Percentiles rank a stretch among this genome's conserved stretches.
phyloP scores from a whole-genome alignment of 2,113 vertebrate species.

The Salvelinus sp. region DNA sequence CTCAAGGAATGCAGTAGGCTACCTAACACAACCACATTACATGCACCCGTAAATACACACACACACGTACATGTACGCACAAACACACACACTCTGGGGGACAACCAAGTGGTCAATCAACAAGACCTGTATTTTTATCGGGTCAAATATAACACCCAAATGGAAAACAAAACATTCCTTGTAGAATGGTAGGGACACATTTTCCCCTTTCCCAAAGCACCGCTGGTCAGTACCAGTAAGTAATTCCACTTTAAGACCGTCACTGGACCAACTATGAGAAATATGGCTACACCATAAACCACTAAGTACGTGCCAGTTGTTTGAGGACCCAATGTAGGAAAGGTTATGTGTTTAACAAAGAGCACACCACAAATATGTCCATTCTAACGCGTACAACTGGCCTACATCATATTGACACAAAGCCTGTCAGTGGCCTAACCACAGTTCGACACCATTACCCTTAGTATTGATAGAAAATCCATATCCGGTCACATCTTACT shows the following conservation, averaged over 20 bases:
- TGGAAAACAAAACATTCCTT: not conserved
- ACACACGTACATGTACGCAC: constrained; percentile 33
- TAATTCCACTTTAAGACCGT: not conserved
- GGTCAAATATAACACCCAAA: not conserved
- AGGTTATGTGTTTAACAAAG: not conserved
- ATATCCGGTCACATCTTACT: not conserved
- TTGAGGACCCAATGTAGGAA: not conserved
- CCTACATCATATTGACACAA: constrained; percentile 24
- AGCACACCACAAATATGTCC: constrained; percentile 48
- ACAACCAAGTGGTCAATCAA: not conserved
- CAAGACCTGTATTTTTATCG: too few relatives aligned
- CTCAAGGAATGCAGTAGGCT: constrained; percentile 65
- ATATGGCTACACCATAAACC: too few relatives aligned
- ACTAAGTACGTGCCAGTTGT: too few relatives aligned
- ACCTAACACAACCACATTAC: constrained; percentile 31
- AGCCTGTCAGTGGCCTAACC: constrained; percentile 31
- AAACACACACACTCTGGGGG: constrained; percentile 4
- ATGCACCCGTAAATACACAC: constrained; percentile 27
- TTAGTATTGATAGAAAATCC: constrained; percentile 43
- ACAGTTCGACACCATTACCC: constrained; percentile 41
- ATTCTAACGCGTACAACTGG: constrained; percentile 50
- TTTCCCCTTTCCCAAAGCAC: too few relatives aligned
- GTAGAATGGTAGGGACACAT: too few relatives aligned
- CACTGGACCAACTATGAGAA: too few relatives aligned
- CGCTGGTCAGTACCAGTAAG: too few relatives aligned